These are phyloP conservation scores for Hypomesus transpacificus DNA, from an alignment of 2,113 vertebrate genomes.

Conservation along the genomic window DNA sequence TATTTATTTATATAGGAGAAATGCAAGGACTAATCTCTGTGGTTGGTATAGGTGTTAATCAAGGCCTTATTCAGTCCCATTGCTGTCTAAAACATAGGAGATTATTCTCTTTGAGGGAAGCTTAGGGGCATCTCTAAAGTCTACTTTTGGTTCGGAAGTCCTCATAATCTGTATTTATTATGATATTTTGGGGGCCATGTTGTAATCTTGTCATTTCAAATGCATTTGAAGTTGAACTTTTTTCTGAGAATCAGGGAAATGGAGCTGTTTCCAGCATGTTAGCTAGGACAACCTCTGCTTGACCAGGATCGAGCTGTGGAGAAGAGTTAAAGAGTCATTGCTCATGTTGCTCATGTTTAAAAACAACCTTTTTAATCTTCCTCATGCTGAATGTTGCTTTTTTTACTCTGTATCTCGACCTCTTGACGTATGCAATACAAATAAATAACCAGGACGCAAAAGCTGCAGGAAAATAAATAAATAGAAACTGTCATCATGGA, in stretches of 20 bases:
- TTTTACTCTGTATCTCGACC: slow-evolving; percentile 63
- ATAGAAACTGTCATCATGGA: slow-evolving; percentile 62
- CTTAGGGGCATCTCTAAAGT: slow-evolving; percentile 44
- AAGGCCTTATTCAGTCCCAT: slow-evolving; percentile 70
- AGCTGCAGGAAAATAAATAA: slow-evolving; percentile 31
- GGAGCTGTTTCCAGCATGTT: slow-evolving; percentile 83
- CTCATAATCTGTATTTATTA: slow-evolving; percentile 66
- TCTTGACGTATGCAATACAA: slow-evolving; percentile 73
- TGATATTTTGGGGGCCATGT: slow-evolving; percentile 62
- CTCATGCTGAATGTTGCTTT: slow-evolving; percentile 86
- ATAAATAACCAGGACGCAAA: slow-evolving; percentile 60
- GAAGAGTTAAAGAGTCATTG: slow-evolving; percentile 68
- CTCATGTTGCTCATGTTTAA: slow-evolving; percentile 71
- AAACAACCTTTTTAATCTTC: slow-evolving; percentile 72
- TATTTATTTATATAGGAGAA: slow-evolving; percentile 71
- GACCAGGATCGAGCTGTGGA: slow-evolving; percentile 68
- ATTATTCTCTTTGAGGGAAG: slow-evolving; percentile 49
- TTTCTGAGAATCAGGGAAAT: slow-evolving; percentile 91
- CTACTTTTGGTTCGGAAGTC: slow-evolving; percentile 61
- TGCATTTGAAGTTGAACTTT: slow-evolving; percentile 60
- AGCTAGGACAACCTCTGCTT: slow-evolving; percentile 72
- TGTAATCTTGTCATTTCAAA: slow-evolving; percentile 68
- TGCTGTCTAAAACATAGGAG: slow-evolving; percentile 72
- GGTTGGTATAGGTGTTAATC: slow-evolving; percentile 64
- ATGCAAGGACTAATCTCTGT: slow-evolving; percentile 75